Evolutionary conservation across 2,797 vertebrate genomes (phyloP), one percentile per base, ranked within the genome.

Genomic region (Monodelphis domestica): DNA sequence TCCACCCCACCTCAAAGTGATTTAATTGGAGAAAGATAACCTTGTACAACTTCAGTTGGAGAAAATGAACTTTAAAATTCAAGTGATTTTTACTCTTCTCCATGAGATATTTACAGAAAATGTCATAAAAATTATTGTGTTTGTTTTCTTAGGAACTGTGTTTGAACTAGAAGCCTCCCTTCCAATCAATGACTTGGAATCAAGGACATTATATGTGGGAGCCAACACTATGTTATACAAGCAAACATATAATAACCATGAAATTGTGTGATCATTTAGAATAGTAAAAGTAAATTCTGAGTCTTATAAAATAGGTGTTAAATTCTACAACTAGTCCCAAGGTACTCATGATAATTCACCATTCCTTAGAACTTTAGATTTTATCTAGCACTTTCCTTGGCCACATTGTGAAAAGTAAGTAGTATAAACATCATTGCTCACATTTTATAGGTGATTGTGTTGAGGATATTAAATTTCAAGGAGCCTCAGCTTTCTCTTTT

Each of bases 191-290:
- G 51, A 45, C 95, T 94, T 95, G n/a, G 95, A 91, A 96, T 93
- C 89, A 95, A 96, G 93, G 91, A 96, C 90, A 95, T 96, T 53
- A 89, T 88, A 95, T 78, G 92, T 95, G 95, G 89, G 54, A n/a
- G 30, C 92, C n/a, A 95, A 95, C 93, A 92, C 29, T n/a, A 54
- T 92, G 78, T 91, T 87, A 94, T 89, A 57, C 87, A 95, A 96
- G 87, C 11, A 51, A 38, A 96, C 21, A 26, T 50, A 84, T 50
- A 84, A 84, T 84, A 93, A 29, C 30, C 26, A 59, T 30, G 63
- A 90, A 53, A 94, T 21, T 50, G 10, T 26, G 70, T 84, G 12
- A 94, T 96, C 63, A 96, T 94, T 93, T 95, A 93, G 91, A 93
- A 91, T 84, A 91, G 24, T 91, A 89, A 93, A 96, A 94, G 95